Percentiles rank a stretch among this genome's conserved stretches.
These are phyloP conservation scores for Spea bombifrons DNA, from an alignment of 2,113 vertebrate genomes.

Conservation along the genomic window DNA sequence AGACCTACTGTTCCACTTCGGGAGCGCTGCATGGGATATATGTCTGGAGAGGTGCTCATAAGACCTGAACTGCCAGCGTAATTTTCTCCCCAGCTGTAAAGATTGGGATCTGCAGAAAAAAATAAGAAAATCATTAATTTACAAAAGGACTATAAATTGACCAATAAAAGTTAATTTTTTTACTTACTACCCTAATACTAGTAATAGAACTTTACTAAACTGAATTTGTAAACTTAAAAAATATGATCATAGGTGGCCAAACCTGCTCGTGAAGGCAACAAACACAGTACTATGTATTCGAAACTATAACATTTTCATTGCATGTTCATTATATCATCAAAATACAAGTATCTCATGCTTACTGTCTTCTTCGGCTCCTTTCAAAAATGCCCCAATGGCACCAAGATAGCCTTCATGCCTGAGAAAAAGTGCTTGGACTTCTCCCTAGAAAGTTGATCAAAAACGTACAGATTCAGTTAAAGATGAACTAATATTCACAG, in stretches of 20 bases:
- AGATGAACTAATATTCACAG: not conserved
- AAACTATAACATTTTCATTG: too few species aligned
- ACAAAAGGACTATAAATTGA: too few species aligned
- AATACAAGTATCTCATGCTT: conserved; percentile 61
- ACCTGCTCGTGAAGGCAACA: too few species aligned
- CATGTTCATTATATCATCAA: too few species aligned
- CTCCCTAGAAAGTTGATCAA: conserved; percentile 70
- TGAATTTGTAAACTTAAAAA: too few species aligned
- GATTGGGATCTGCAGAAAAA: conserved; percentile 82
- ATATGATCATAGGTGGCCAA: too few species aligned
- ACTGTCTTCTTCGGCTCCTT: conserved; percentile 98
- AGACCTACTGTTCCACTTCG: conserved; percentile 92
- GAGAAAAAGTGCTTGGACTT: conserved; percentile 95
- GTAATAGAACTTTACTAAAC: too few species aligned
- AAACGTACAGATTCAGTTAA: not conserved
- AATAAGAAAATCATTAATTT: not conserved
- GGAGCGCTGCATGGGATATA: conserved; percentile 83
- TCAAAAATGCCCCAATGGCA: conserved; percentile 94
- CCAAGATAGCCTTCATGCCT: conserved; percentile 97
- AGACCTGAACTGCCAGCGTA: conserved; percentile 95
- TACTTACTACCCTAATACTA: too few species aligned
- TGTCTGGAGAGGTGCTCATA: conserved; percentile 88
- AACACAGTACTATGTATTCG: too few species aligned
- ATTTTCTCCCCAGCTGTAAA: conserved; percentile 98
- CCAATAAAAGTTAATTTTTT: too few species aligned